Conservation (phyloP, 2,113 vertebrate species). For the Halichoerus grypus region DNA sequence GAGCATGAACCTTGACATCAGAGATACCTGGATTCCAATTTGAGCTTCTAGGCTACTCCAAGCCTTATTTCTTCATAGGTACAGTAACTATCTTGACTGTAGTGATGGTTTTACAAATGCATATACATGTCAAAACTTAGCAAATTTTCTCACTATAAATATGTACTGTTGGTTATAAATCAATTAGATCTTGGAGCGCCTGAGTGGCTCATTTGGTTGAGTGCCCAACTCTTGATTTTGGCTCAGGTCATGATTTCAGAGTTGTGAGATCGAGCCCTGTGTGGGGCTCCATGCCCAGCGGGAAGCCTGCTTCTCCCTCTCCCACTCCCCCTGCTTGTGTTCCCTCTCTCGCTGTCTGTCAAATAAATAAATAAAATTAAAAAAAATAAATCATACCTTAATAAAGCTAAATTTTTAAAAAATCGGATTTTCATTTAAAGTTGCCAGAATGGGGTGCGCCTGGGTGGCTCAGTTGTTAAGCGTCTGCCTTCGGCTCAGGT, state of each 20-base stretch:
- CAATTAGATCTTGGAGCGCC: neutral
- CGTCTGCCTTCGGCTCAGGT: too few species aligned
- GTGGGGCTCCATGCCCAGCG: neutral
- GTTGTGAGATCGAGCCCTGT: neutral
- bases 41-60: neutral
- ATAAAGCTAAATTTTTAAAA: neutral
- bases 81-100: neutral
- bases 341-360: too few species aligned
- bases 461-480: too few species aligned
- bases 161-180: neutral
- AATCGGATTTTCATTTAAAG: neutral
- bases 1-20: neutral
- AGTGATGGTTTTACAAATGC: neutral
- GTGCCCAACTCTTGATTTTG: neutral
- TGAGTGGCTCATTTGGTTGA: neutral
- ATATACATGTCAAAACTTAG: neutral
- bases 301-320: neutral
- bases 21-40: neutral
- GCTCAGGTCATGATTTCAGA: neutral
- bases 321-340: neutral
- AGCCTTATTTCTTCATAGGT: neutral
- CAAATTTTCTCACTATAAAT: neutral
- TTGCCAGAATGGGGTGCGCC: neutral
- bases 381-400: neutral
- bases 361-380: too few species aligned